These are phyloP conservation scores for Eunapius fragilis DNA, from an alignment of 37 sponge, comb jelly and placozoan genomes.

Conservation along the genomic window DNA sequence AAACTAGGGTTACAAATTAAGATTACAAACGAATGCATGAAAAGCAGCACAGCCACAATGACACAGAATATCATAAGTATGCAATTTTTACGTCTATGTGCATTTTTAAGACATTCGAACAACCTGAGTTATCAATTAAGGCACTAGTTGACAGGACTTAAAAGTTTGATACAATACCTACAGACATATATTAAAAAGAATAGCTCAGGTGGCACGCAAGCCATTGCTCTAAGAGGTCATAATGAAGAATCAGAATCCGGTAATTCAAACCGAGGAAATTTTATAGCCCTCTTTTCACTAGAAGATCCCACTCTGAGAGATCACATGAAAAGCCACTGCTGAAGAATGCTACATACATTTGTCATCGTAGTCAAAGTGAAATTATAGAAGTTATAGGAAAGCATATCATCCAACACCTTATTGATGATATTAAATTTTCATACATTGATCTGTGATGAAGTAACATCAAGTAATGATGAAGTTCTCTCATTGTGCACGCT, in stretches of 20 bases:
- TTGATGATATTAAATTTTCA: conserved; percentile 11
- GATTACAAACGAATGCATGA: too few species aligned
- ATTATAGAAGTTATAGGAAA: conserved; percentile 58
- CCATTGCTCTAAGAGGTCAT: conserved; percentile 57
- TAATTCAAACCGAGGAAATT: conserved; percentile 51
- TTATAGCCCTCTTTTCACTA: conserved; percentile 35
- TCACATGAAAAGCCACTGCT: conserved; percentile 34
- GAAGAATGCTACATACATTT: conserved; percentile 55
- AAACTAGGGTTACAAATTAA: too few species aligned
- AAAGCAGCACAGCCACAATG: too few species aligned
- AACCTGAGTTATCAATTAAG: conserved; percentile 26
- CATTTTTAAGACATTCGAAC: conserved; percentile 18
- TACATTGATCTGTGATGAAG: conserved; percentile 45
- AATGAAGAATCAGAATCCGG: conserved; percentile 18
- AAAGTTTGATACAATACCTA: background rate
- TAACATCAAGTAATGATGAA: conserved; percentile 42
- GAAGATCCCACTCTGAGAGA: conserved; percentile 22
- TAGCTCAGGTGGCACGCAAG: conserved; percentile 32
- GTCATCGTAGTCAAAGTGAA: conserved; percentile 43
- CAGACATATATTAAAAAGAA: conserved; percentile 41
- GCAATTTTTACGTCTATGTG: too few species aligned
- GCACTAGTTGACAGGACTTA: conserved; percentile 1
- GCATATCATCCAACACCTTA: conserved; percentile 22
- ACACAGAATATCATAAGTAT: too few species aligned
- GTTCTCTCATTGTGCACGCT: conserved; percentile 36